Percentiles rank a stretch among this genome's conserved stretches.
These are phyloP conservation scores for Chiroxiphia lanceolata DNA, from an alignment of 2,797 vertebrate species.

Conservation along the genomic window DNA sequence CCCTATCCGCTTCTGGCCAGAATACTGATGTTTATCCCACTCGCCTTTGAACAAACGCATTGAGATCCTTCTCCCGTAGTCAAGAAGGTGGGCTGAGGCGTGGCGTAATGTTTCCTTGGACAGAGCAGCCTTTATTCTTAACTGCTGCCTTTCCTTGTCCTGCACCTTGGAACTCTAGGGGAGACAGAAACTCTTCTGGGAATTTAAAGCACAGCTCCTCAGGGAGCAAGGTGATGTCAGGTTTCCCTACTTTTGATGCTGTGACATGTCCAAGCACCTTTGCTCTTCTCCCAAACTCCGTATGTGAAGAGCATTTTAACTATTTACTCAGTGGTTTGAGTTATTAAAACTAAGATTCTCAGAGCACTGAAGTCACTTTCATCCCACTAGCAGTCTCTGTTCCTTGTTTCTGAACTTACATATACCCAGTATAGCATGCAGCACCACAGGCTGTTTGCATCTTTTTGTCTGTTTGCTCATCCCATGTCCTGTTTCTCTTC, in stretches of 20 bases:
- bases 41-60: not conserved
- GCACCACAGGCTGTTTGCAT: not conserved
- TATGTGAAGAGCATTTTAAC: not conserved
- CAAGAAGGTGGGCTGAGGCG: constrained; percentile 10
- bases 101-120: not conserved
- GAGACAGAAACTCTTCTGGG: not conserved
- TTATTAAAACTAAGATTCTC: not conserved
- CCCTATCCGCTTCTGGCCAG: not conserved
- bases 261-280: not conserved
- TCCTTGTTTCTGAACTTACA: not conserved
- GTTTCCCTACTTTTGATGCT: not conserved
- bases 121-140: not conserved
- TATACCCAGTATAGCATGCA: not conserved
- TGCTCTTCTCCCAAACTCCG: not conserved
- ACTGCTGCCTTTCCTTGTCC: not conserved
- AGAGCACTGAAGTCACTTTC: not conserved
- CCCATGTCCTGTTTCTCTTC: not conserved
- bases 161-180: accelerated
- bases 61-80: not conserved
- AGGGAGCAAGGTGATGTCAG: not conserved
- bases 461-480: not conserved
- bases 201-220: not conserved
- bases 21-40: not conserved
- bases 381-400: not conserved
- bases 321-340: not conserved